These are phyloP conservation scores for Nomada goodeniana DNA, from an alignment of 2,888 invertebrate species.

Conservation along the genomic window DNA sequence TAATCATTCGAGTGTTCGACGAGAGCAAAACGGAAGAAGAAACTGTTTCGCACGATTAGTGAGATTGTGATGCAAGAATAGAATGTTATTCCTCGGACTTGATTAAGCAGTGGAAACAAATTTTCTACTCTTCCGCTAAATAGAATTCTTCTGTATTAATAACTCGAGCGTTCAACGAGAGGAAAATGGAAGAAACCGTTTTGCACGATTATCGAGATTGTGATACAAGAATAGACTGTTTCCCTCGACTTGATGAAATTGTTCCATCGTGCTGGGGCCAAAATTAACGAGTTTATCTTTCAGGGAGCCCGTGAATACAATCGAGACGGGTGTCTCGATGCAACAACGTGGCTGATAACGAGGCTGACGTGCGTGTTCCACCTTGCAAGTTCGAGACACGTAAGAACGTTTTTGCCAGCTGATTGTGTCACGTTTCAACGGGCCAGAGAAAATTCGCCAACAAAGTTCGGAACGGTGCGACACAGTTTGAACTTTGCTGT, in stretches of 20 bases:
- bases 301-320: not conserved
- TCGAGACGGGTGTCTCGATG: not conserved
- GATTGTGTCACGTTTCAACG: conserved; percentile 12
- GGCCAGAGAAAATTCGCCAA: not conserved
- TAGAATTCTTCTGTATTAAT: not conserved
- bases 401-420: not conserved
- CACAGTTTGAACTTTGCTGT: too few species aligned
- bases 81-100: not conserved
- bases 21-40: not conserved
- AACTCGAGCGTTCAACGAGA: not conserved
- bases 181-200: too few species aligned
- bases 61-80: not conserved
- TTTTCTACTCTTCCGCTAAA: not conserved
- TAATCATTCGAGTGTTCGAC: not conserved
- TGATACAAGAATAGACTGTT: not conserved
- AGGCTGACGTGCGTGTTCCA: not conserved
- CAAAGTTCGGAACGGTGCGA: not conserved
- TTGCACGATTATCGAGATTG: not conserved
- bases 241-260: conserved; percentile 9
- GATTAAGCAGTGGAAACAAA: not conserved
- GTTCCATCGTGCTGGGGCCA: not conserved
- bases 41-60: not conserved
- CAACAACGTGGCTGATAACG: conserved; percentile 17
- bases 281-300: conserved; percentile 35
- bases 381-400: conserved; percentile 7